Evolutionary conservation across 2,113 vertebrate genomes (phyloP).

Genomic region (Brachyistius frenatus): DNA sequence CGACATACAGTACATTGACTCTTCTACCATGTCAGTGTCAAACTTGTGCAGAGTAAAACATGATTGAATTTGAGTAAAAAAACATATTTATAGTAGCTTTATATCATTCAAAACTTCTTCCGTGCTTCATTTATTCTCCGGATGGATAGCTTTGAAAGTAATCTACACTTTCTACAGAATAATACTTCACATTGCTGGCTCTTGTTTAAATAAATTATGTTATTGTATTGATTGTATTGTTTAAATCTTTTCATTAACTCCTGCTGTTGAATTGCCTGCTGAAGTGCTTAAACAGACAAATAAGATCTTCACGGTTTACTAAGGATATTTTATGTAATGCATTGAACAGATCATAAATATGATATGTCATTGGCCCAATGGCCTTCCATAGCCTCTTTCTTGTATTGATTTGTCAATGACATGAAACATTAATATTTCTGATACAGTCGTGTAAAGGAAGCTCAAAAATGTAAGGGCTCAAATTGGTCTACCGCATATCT

Average conservation of each 20-base stretch:
- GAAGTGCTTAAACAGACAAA: not conserved
- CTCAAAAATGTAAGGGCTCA: not conserved
- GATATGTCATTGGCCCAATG: not conserved
- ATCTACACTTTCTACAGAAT: not conserved
- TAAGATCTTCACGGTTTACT: not conserved
- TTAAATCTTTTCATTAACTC: not conserved
- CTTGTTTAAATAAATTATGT: accelerated
- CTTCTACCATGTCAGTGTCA: no score
- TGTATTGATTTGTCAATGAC: not conserved
- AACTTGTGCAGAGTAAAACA: not conserved
- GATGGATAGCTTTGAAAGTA: not conserved
- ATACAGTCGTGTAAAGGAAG: not conserved
- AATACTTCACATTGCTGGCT: not conserved
- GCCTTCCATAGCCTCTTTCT: not conserved
- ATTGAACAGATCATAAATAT: not conserved
- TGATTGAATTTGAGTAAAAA: not conserved
- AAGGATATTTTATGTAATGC: not conserved
- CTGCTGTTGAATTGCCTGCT: not conserved
- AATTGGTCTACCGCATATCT: not conserved
- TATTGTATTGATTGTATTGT: no score
- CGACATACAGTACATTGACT: not conserved
- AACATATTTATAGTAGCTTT: not conserved
- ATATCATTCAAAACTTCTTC: not conserved
- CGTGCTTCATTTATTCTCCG: not conserved
- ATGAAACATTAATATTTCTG: not conserved